Percentiles rank a stretch among this genome's conserved stretches.
Evolutionary conservation across 2,797 vertebrate species (phyloP).

Genomic region (Otolemur crassicaudatus): DNA sequence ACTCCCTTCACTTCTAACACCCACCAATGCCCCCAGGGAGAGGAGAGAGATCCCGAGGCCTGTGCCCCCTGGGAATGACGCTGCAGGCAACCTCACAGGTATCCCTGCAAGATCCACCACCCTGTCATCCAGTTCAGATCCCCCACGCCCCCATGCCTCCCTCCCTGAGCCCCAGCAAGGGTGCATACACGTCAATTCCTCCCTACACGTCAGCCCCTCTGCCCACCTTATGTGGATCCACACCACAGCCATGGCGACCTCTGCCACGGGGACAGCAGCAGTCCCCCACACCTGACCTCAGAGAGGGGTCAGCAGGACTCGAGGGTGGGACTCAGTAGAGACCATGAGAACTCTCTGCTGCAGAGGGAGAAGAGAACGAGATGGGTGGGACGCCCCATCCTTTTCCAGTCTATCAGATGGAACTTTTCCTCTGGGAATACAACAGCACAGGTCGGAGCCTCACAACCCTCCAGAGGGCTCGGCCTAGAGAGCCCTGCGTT

Average conservation of each 20-base stretch:
- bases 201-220: neutral
- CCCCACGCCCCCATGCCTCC: neutral
- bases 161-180: neutral
- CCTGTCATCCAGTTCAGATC: conserved; percentile 29
- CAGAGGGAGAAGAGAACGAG: neutral
- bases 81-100: neutral
- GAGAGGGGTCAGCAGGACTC: neutral
- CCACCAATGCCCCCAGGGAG: neutral
- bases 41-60: neutral
- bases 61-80: neutral
- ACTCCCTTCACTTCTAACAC: neutral
- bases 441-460: neutral
- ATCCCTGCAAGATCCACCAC: neutral
- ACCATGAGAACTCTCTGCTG: neutral
- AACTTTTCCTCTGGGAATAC: conserved; percentile 77
- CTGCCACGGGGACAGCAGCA: neutral
- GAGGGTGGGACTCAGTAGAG: neutral
- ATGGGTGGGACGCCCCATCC: neutral
- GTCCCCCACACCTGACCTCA: neutral
- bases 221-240: neutral
- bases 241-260: neutral
- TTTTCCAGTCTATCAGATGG: neutral
- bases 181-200: neutral
- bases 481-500: neutral
- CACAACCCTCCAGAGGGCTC: neutral